A percentile compares a stretch with the other conserved stretches of the same genome.
phyloP scores from a whole-genome alignment of 2,888 invertebrate species.

The Hymenopus coronatus region DNA sequence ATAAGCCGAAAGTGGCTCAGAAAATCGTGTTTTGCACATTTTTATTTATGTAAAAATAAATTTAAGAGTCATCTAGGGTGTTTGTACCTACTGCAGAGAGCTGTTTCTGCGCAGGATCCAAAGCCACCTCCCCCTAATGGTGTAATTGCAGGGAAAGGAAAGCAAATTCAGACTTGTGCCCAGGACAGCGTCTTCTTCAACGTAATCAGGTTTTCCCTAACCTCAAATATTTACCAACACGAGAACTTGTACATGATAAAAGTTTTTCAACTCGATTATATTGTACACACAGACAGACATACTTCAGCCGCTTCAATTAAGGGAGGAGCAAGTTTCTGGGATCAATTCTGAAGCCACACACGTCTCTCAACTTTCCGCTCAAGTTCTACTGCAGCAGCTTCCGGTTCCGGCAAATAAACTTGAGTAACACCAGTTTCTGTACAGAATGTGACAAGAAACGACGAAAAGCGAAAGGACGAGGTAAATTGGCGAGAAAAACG shows the following conservation, averaged over 20 bases:
- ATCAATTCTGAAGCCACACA: neutral
- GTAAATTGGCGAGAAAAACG: neutral
- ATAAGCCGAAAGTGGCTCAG: too few relatives aligned
- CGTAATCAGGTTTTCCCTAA: neutral
- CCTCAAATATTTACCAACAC: neutral
- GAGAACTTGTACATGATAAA: neutral
- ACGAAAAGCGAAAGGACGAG: neutral
- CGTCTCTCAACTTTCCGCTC: neutral
- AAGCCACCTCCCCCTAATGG: neutral
- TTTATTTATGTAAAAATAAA: too few relatives aligned
- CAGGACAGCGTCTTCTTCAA: neutral
- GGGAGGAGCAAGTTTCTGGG: neutral
- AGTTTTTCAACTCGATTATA: neutral
- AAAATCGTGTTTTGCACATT: too few relatives aligned
- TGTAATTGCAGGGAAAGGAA: neutral
- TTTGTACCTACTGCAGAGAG: too few relatives aligned
- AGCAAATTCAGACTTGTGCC: neutral
- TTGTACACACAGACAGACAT: neutral
- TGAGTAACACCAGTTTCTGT: neutral
- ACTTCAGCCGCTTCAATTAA: neutral
- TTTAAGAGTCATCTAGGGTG: too few relatives aligned
- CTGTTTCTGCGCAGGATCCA: too few relatives aligned
- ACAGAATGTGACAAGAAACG: neutral
- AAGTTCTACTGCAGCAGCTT: neutral
- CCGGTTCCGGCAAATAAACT: neutral